phyloP scores from a whole-genome alignment of 2,888 invertebrate species.

The Macaria liturata region DNA sequence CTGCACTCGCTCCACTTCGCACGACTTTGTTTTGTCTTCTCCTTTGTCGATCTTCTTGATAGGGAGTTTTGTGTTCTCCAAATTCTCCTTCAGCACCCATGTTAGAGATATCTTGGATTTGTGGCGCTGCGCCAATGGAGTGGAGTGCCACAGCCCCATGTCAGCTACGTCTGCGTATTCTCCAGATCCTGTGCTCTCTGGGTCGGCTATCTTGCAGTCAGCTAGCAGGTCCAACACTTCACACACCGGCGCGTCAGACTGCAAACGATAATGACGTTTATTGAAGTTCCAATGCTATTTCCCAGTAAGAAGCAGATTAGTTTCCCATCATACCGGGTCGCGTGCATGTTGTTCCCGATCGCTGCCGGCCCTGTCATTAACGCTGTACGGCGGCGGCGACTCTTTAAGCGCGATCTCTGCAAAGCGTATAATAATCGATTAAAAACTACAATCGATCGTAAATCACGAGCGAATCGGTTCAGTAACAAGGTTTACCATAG shows the following conservation, averaged over 20 bases:
- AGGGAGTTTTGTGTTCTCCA: constrained; percentile 65
- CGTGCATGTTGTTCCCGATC: constrained; percentile 40
- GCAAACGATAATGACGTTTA: constrained; percentile 33
- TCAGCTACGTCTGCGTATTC: constrained; percentile 74
- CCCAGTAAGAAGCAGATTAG: constrained; percentile 19
- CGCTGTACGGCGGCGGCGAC: constrained; percentile 71
- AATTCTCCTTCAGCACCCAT: constrained; percentile 88
- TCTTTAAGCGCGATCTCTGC: constrained; percentile 70
- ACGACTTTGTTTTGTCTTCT: constrained; percentile 32
- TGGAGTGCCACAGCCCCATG: constrained; percentile 80
- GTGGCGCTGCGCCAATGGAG: constrained; percentile 69
- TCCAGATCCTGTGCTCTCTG: constrained; percentile 49
- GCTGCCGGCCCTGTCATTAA: constrained; percentile 53
- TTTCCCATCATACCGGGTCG: constrained; percentile 48
- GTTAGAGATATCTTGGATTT: constrained; percentile 88
- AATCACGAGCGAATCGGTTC: constrained; percentile 48
- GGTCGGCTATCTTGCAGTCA: constrained; percentile 59
- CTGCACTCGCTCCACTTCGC: constrained; percentile 45
- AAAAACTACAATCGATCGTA: constrained; percentile 56
- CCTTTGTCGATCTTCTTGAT: constrained; percentile 39
- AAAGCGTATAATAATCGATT: constrained; percentile 51
- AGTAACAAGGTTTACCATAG: constrained; percentile 56
- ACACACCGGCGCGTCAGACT: constrained; percentile 56
- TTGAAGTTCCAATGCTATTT: constrained; percentile 3
- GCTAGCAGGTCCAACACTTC: constrained; percentile 71